Base-by-base conservation (phyloP, 1,140 invertebrate genomes). In the Pantala flavescens region DNA sequence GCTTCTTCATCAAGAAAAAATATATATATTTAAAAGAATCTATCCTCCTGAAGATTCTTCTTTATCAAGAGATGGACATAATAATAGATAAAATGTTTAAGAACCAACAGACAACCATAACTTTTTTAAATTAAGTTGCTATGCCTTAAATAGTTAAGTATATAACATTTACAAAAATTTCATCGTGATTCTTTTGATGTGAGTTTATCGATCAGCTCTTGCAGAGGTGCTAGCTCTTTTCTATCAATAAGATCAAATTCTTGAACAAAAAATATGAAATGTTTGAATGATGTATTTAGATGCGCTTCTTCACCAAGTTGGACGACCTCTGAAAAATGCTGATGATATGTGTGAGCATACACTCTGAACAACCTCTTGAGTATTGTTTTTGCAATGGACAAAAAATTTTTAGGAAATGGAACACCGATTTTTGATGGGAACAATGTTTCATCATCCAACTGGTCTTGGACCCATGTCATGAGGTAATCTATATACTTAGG, bases 271-370 rank as follows among this genome's bases (percentile, higher is more conserved):
- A 89, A 89, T 73, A 91, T 89, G 80, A 91, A 91, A 81, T 91
- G 90, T 79, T 91, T 91, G 82, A 91, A 91, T 76, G 87, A 89
- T 28, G 90, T 91, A 80, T 91, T 91, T 23, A 91, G 82, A 83
- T 91, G 90, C 24, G 90, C 88, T 78, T 90, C 88, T 78, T 91
- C 90, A 76, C 89, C 87, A 3, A 91, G 82, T 76, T 88, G 84
- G 12, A 89, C 86, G 24, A 91, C 88, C 79, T 89, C 86, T 55
- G 84, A 82, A 79, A 91, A 90, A 81, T 90, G 89, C 78, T 90
- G 88, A 79, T 90, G 88, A 78, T 91, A 91, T 77, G 91, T 89
- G 79, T 91, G 90, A 70, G 90, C 89, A 82, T 91, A 91, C 21
- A 91, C 88, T 43, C 89, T 83, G 78, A 90, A 91, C 12, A 90